Conservation (phyloP, 2,888 invertebrate genomes). For the Drosophila merina region DNA sequence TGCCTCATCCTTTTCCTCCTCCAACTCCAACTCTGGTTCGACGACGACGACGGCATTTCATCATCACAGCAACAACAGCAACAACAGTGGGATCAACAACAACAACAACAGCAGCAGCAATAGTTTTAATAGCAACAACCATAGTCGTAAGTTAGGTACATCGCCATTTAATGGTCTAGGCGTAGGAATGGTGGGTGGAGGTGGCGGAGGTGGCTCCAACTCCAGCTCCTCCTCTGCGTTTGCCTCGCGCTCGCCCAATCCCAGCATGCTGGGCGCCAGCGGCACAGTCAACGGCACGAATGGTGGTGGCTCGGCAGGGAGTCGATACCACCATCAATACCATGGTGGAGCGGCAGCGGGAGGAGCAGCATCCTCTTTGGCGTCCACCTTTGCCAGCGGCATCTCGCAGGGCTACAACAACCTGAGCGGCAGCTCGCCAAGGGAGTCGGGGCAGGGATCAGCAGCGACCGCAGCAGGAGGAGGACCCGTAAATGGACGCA, state of each 20-base stretch:
- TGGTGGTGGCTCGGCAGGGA: not conserved
- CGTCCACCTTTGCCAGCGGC: conserved; percentile 81
- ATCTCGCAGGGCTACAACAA: conserved; percentile 76
- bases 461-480: not conserved
- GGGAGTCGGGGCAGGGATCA: conserved; percentile 52
- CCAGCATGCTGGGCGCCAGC: conserved; percentile 76
- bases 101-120: conserved; percentile 65
- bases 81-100: conserved; percentile 50
- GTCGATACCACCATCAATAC: conserved; percentile 41
- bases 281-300: conserved; percentile 69
- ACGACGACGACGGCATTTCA: conserved; percentile 46
- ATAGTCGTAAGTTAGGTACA: conserved; percentile 82
- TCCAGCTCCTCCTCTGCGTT: conserved; percentile 18
- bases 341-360: conserved; percentile 1
- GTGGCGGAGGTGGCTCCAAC: conserved; percentile 26
- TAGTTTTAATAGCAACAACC: conserved; percentile 81
- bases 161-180: conserved; percentile 75
- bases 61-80: conserved; percentile 55
- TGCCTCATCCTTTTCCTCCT: conserved; percentile 23
- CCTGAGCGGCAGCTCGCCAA: conserved; percentile 67
- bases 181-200: conserved; percentile 45
- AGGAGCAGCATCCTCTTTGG: conserved; percentile 76
- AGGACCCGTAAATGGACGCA: conserved; percentile 46
- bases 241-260: conserved; percentile 80
- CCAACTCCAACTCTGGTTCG: conserved; percentile 41